Evolutionary conservation across 2,888 invertebrate species (phyloP).

Genomic region (Agrochola circellaris): DNA sequence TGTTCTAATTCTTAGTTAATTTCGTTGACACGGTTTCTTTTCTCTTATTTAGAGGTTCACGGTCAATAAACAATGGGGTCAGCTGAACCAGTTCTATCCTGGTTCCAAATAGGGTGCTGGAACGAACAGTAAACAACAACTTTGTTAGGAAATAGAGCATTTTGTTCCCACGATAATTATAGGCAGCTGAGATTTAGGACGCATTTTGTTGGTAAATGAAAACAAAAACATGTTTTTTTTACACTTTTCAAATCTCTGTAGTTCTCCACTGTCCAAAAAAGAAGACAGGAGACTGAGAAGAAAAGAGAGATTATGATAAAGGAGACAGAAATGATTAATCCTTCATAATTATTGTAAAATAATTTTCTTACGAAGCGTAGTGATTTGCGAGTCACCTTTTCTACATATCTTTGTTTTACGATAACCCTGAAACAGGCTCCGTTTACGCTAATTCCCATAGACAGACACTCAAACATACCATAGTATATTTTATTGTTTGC

Average conservation of each 20-base stretch:
- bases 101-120: slow-evolving; percentile 7
- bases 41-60: slow-evolving; percentile 53
- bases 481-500: slow-evolving; percentile 31
- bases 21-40: slow-evolving; percentile 51
- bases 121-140: slow-evolving; percentile 32
- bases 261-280: not conserved
- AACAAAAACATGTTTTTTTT: not conserved
- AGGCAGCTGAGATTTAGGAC: not conserved
- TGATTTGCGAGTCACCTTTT: slow-evolving; percentile 9
- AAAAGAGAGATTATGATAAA: not conserved
- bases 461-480: slow-evolving; percentile 5
- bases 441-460: slow-evolving; percentile 13
- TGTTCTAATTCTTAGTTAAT: slow-evolving; percentile 55
- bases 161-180: slow-evolving; percentile 10
- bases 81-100: slow-evolving; percentile 26
- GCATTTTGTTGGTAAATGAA: not conserved
- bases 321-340: not conserved
- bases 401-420: slow-evolving; percentile 2
- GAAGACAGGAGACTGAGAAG: no score
- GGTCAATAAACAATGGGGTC: slow-evolving; percentile 46
- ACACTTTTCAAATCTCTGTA: not conserved
- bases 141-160: slow-evolving; percentile 7
- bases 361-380: not conserved
- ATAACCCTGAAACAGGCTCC: slow-evolving; percentile 19
- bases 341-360: not conserved